phyloP scores from a whole-genome alignment of 2,888 invertebrate species.

The Parnassius apollo region DNA sequence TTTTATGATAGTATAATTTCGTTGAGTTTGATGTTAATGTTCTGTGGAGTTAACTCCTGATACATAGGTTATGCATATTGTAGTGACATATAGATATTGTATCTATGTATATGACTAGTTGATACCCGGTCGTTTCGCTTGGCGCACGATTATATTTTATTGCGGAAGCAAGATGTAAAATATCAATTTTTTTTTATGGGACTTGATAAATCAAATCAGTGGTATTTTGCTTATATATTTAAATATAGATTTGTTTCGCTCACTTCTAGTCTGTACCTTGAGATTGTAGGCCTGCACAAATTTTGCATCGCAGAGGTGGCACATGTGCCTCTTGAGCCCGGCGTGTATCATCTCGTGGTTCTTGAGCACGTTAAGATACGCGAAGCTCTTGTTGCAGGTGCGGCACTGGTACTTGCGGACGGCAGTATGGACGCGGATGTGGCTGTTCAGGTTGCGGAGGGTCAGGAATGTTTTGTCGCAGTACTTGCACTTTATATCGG shows the following conservation, averaged over 20 bases:
- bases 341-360: conserved; percentile 87
- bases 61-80: no score
- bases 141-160: no score
- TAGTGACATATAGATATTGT: no score
- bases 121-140: no score
- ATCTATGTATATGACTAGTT: no score
- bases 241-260: background rate
- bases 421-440: conserved; percentile 82
- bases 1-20: no score
- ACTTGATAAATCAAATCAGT: no score
- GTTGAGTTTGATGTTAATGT: no score
- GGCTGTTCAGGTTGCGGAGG: conserved; percentile 82
- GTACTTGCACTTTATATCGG: conserved; percentile 70
- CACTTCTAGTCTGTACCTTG: conserved; percentile 47
- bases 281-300: conserved; percentile 72
- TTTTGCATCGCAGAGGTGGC: conserved; percentile 84
- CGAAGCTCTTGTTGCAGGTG: conserved; percentile 83
- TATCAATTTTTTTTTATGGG: no score
- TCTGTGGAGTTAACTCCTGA: no score
- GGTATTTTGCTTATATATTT: background rate
- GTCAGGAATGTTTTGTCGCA: conserved; percentile 77
- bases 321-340: conserved; percentile 85
- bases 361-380: conserved; percentile 84
- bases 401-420: conserved; percentile 82
- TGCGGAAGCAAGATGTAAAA: no score